Conservation (phyloP, 2,888 invertebrate species). For the Fragum fragum region DNA sequence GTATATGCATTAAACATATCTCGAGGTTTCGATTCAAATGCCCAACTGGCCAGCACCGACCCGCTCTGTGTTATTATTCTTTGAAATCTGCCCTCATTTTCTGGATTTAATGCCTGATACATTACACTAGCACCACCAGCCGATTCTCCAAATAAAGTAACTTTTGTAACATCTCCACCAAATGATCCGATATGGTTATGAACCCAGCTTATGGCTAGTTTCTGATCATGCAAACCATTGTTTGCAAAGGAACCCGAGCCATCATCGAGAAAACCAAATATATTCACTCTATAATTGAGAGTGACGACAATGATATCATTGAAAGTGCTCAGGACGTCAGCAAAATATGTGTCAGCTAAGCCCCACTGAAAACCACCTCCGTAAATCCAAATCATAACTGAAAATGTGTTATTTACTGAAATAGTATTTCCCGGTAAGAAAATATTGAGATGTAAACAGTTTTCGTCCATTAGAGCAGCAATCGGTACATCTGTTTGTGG, state of each 20-base stretch:
- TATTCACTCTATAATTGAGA: constrained; percentile 96
- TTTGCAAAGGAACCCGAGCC: constrained; percentile 89
- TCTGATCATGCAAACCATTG: constrained; percentile 97
- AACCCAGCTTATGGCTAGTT: constrained; percentile 96
- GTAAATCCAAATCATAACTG: constrained; percentile 96
- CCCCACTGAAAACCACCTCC: constrained; percentile 98
- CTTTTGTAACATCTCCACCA: constrained; percentile 73
- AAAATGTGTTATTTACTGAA: constrained; percentile 86
- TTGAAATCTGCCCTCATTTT: constrained; percentile 65
- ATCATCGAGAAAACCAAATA: constrained; percentile 96
- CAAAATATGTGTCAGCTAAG: constrained; percentile 89
- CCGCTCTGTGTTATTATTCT: constrained; percentile 78
- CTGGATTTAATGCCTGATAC: constrained; percentile 72
- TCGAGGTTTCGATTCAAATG: constrained; percentile 52
- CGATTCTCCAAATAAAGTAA: constrained; percentile 81
- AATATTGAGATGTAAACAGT: constrained; percentile 97
- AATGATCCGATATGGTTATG: constrained; percentile 92
- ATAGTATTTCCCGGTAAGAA: constrained; percentile 92
- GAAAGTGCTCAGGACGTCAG: constrained; percentile 92
- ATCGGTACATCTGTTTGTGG: constrained; percentile 33
- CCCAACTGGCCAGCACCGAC: constrained; percentile 42
- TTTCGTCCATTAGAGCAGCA: constrained; percentile 91
- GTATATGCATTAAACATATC: constrained; percentile 91
- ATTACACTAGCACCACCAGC: constrained; percentile 75
- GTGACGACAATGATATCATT: constrained; percentile 97